These are phyloP conservation scores for Collichthys lucidus DNA, from an alignment of 2,113 vertebrate species.

Conservation along the genomic window DNA sequence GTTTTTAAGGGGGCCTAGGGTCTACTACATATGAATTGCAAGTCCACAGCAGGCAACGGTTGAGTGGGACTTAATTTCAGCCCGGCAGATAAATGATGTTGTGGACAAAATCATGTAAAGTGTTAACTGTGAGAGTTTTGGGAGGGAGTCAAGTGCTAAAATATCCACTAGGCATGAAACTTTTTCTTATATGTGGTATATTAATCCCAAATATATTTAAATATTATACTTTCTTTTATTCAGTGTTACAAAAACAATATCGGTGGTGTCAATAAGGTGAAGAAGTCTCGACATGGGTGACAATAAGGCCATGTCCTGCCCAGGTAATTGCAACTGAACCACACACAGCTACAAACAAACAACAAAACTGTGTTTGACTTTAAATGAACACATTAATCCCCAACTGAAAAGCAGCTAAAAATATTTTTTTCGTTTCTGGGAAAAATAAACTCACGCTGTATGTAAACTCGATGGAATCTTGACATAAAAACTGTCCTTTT, in stretches of 20 bases:
- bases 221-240: not conserved
- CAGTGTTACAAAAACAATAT: not conserved
- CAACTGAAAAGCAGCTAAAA: slow-evolving; percentile 5
- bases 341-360: not conserved
- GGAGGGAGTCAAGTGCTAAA: not conserved
- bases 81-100: slow-evolving; percentile 14
- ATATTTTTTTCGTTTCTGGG: not conserved
- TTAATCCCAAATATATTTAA: not conserved
- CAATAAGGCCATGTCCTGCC: not conserved
- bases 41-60: slow-evolving; percentile 9
- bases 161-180: not conserved
- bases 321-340: slow-evolving; percentile 8
- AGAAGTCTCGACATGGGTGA: not conserved
- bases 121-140: not conserved
- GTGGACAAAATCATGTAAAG: not conserved
- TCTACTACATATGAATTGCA: slow-evolving; percentile 16
- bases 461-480: slow-evolving; percentile 11
- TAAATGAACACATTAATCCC: not conserved
- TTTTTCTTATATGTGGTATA: not conserved
- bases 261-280: not conserved
- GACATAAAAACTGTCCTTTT: slow-evolving; percentile 6
- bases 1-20: slow-evolving; percentile 31
- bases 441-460: not conserved
- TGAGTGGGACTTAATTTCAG: slow-evolving; percentile 29
- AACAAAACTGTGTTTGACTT: not conserved